Conservation (phyloP, 1,140 invertebrate genomes). For the Caerostris darwini region DNA sequence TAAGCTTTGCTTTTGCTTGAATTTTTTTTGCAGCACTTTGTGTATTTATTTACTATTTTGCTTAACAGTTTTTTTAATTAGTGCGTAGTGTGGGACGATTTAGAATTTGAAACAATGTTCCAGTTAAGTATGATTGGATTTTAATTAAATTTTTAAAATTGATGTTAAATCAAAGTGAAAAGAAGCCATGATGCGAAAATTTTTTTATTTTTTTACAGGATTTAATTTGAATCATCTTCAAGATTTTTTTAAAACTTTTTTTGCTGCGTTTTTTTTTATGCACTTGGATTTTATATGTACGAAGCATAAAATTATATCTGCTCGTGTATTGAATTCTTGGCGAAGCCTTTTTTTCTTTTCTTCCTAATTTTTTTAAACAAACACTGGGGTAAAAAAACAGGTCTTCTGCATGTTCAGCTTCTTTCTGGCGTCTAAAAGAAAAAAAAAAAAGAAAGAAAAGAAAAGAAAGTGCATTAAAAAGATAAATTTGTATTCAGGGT, state of each 20-base stretch:
- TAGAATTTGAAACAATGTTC: background rate
- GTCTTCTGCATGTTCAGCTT: too few species aligned
- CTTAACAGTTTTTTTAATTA: background rate
- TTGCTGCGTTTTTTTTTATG: too few species aligned
- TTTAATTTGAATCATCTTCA: background rate
- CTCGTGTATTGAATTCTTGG: too few species aligned
- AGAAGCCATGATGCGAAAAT: background rate
- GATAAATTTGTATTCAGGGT: too few species aligned
- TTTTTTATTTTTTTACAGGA: background rate
- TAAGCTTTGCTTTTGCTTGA: background rate
- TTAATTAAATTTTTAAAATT: constrained; percentile 28
- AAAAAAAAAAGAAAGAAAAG: too few species aligned
- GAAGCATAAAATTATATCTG: too few species aligned
- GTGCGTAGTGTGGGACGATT: background rate
- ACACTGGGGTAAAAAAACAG: too few species aligned
- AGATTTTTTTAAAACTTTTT: background rate
- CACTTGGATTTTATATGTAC: too few species aligned
- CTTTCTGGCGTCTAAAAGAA: too few species aligned
- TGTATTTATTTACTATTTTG: background rate
- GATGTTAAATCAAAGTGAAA: background rate
- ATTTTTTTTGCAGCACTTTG: background rate
- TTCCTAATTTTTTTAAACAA: too few species aligned
- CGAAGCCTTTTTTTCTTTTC: too few species aligned
- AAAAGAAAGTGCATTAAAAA: too few species aligned
- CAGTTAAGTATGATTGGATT: background rate